Conservation (phyloP, 2,113 vertebrate genomes). For the Siniperca knerii region DNA sequence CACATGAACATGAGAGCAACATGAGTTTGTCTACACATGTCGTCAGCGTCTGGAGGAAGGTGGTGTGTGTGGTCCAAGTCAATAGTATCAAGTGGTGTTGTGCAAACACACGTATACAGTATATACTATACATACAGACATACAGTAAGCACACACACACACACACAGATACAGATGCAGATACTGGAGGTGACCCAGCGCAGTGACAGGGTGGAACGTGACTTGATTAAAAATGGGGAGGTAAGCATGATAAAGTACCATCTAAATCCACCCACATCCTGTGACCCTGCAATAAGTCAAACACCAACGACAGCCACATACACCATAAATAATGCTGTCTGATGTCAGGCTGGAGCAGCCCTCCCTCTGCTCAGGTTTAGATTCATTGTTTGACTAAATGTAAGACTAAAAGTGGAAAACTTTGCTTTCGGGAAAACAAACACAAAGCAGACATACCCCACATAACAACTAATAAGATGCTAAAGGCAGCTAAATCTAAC, state of each 20-base stretch:
- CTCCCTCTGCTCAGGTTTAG: conserved; percentile 53
- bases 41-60: conserved; percentile 5
- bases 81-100: conserved; percentile 57
- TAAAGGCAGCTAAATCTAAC: conserved; percentile 42
- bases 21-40: background rate
- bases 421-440: conserved; percentile 58
- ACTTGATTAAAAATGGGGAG: conserved; percentile 78
- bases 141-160: conserved; percentile 25
- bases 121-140: conserved; percentile 32
- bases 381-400: conserved; percentile 52
- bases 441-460: conserved; percentile 31
- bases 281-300: conserved; percentile 81
- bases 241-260: conserved; percentile 81
- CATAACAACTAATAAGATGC: conserved; percentile 49
- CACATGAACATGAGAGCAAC: background rate
- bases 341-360: conserved; percentile 50
- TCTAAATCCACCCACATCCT: conserved; percentile 78
- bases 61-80: conserved; percentile 63
- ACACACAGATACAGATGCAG: conserved; percentile 73
- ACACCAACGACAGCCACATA: conserved; percentile 69
- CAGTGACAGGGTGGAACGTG: conserved; percentile 73
- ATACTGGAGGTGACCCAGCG: conserved; percentile 80
- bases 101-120: conserved; percentile 40
- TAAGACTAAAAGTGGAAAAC: conserved; percentile 56
- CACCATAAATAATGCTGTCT: conserved; percentile 77